Percentiles rank a stretch among this genome's conserved stretches.
Evolutionary conservation across 2,797 vertebrate species (phyloP).

Genomic region (Siniperca obscura): DNA sequence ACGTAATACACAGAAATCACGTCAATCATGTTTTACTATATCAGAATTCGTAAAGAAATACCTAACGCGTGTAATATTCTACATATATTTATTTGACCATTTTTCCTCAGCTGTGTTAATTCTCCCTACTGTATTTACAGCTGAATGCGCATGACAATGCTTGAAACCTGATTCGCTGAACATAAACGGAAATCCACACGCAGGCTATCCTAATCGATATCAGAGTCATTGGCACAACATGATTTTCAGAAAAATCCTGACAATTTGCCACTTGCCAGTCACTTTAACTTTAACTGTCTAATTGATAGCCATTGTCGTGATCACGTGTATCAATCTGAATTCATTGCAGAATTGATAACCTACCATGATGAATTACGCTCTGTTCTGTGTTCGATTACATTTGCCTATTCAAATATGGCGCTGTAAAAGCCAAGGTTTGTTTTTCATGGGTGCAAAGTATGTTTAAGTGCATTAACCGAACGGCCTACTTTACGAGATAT

Average conservation of each 20-base stretch:
- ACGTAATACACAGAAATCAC: not conserved
- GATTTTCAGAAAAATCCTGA: accelerated
- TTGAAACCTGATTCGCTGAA: conserved; percentile 1
- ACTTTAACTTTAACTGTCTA: accelerated
- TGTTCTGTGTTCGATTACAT: conserved; percentile 52
- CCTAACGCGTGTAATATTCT: no score
- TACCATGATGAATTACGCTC: accelerated
- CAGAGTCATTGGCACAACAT: conserved; percentile 47
- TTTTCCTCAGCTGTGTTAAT: not conserved
- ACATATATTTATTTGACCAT: not conserved
- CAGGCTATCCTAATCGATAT: conserved; percentile 58
- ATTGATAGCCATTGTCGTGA: accelerated
- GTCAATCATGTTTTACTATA: not conserved
- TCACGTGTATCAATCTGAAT: accelerated
- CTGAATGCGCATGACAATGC: not conserved
- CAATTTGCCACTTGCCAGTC: accelerated
- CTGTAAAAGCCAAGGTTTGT: conserved; percentile 74
- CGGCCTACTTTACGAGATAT: conserved; percentile 67
- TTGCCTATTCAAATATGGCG: conserved; percentile 80
- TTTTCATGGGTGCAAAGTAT: conserved; percentile 80
- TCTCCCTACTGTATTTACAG: not conserved
- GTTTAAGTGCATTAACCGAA: conserved; percentile 83
- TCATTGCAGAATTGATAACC: not conserved
- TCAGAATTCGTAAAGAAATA: no score
- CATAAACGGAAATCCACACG: conserved; percentile 11